Evolutionary conservation across 2,113 vertebrate genomes (phyloP).

Genomic region (Lepisosteus osseus): DNA sequence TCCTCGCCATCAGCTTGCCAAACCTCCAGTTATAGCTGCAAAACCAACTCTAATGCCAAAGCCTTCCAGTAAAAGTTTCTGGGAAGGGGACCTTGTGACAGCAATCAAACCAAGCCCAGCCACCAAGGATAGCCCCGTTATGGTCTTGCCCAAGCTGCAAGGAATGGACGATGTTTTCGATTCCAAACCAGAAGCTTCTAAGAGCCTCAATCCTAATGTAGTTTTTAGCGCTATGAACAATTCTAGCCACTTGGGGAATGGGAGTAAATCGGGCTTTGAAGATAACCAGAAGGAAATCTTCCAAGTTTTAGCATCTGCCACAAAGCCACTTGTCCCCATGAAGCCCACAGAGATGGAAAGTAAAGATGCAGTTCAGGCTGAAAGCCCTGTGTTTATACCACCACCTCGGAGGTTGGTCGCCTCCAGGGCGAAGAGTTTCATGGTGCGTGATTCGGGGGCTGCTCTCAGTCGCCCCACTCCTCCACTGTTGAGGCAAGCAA

Average conservation of each 20-base stretch:
- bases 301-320: constrained; percentile 54
- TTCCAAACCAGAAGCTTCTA: constrained; percentile 74
- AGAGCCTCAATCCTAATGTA: constrained; percentile 67
- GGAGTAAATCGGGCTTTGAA: constrained; percentile 20
- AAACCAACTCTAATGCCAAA: constrained; percentile 74
- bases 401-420: constrained; percentile 50
- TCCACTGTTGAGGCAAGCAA: constrained; percentile 38
- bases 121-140: constrained; percentile 44
- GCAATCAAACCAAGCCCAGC: constrained; percentile 44
- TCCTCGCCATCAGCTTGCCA: constrained; percentile 61
- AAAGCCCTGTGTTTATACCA: constrained; percentile 33
- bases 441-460: constrained; percentile 53
- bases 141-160: constrained; percentile 31
- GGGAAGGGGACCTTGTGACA: constrained; percentile 54
- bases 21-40: constrained; percentile 60
- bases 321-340: constrained; percentile 66
- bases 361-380: constrained; percentile 32
- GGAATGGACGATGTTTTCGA: constrained; percentile 34
- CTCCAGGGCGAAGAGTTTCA: constrained; percentile 54
- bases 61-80: constrained; percentile 56
- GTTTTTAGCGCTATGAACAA: constrained; percentile 51
- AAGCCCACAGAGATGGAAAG: constrained; percentile 44
- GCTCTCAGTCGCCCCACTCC: constrained; percentile 24
- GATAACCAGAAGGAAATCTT: constrained; percentile 31
- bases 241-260: constrained; percentile 45